phyloP scores from a whole-genome alignment of 2,797 vertebrate species.

The Petrocephalus sullivani region DNA sequence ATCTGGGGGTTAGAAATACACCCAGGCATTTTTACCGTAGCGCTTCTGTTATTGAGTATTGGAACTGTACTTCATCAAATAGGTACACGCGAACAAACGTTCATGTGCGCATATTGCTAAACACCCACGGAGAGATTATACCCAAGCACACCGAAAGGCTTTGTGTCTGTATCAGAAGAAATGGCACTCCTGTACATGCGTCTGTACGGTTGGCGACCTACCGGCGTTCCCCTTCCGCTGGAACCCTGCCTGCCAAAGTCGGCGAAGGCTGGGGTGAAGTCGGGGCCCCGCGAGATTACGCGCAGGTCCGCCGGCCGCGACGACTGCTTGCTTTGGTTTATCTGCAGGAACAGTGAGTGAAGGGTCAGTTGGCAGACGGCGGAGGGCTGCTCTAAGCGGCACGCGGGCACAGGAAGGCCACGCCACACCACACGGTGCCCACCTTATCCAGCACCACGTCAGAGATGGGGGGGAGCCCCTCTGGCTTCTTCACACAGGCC shows the following conservation, averaged over 20 bases:
- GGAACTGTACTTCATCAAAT: not conserved
- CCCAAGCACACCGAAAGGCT: not conserved
- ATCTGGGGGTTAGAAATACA: not conserved
- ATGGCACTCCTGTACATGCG: not conserved
- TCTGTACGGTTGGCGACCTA: slow-evolving; percentile 47
- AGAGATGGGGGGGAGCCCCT: slow-evolving; percentile 84
- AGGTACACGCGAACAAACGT: not conserved
- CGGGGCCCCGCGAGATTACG: slow-evolving; percentile 73
- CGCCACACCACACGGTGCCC: not conserved
- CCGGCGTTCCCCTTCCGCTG: slow-evolving; percentile 66
- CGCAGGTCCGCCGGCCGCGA: slow-evolving; percentile 68
- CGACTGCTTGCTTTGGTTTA: slow-evolving; percentile 74
- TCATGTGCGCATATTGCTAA: not conserved
- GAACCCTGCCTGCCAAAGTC: slow-evolving; percentile 72
- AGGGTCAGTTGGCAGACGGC: not conserved
- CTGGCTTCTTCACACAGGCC: slow-evolving; percentile 92
- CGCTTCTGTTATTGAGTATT: not conserved
- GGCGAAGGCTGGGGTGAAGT: slow-evolving; percentile 80
- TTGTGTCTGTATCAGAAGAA: not conserved
- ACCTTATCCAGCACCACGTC: slow-evolving; percentile 97
- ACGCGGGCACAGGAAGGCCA: not conserved
- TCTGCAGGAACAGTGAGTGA: slow-evolving; percentile 45
- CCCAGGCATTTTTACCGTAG: not conserved
- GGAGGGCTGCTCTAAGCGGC: not conserved
- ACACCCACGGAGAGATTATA: not conserved